Evolutionary conservation across 2,888 invertebrate genomes (phyloP), one percentile per base, ranked within the genome.

Genomic region (Mantis religiosa): DNA sequence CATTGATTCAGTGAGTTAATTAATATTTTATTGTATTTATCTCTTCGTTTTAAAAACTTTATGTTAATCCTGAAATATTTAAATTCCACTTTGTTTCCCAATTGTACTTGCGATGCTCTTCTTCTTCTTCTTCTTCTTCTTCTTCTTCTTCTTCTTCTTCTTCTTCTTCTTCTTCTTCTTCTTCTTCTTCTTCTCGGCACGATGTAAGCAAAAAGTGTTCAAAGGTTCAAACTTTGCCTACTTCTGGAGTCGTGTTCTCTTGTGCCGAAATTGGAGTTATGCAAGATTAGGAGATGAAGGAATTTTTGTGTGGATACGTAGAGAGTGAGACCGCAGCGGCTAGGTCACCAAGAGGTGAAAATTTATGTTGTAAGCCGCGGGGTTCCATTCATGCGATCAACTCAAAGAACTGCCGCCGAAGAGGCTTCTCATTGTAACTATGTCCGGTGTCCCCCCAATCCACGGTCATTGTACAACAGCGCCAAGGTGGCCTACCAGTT

Each of bases 311-410:
- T 34, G 41, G 41, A 41, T 41, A 41, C 12, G 41, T 41, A 41
- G 41, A 41, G 15, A 71, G 54, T 71, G 54, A 71, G 54, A 71
- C 54, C 3, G 54, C 6, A 71, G 54, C 54, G 54, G 54, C 54
- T 71, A 20, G 54, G 54, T 71, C 82, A 3, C 47, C 28, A 85
- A 20, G 54, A 89, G 86, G 82, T 87, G 89, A 89, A 87, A 87
- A 89, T 89, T 89, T 89, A 88, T 89, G 89, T 84, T 71, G 85
- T 28, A 87, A 41, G 47, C 85, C 81, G 85, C 84, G 82, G 85
- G 85, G 30, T 84, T 82, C 83, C 88, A 87, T 30, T 87, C 82
- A 84, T 41, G 54, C 54, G 54, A 71, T 71, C 54, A 71, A 8
- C 54, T 71, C 54, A 71, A 71, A 71, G 54, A 71, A 15, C 54